Evolutionary conservation across 2,113 vertebrate species (phyloP).

Genomic region (Hiodon alosoides): DNA sequence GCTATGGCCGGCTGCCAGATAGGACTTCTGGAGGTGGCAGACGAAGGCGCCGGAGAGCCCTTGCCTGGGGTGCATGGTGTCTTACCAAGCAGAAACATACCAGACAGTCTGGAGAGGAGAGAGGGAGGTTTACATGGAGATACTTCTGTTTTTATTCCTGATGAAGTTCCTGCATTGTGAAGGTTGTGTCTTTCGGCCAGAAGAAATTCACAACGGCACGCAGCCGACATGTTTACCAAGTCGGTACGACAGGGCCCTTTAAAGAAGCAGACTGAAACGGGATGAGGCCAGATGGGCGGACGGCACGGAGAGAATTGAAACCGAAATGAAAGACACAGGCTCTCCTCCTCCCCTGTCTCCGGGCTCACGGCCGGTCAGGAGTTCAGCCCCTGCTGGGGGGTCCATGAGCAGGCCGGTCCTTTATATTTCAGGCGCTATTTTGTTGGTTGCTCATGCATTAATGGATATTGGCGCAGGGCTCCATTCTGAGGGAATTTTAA

Average conservation of each 20-base stretch:
- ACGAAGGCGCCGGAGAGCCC: too few relatives aligned
- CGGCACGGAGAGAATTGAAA: background rate
- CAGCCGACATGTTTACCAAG: background rate
- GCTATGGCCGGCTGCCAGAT: too few relatives aligned
- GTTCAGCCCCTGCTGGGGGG: slow-evolving; percentile 24
- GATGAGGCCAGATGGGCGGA: background rate
- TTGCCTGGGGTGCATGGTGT: too few relatives aligned
- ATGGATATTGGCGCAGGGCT: slow-evolving; percentile 36
- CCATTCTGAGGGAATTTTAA: slow-evolving; percentile 28
- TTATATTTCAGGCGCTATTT: too few relatives aligned
- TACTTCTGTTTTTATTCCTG: too few relatives aligned
- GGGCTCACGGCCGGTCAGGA: slow-evolving; percentile 23
- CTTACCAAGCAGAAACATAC: too few relatives aligned
- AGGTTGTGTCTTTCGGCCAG: background rate
- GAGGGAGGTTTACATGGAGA: too few relatives aligned
- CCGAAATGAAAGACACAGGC: too few relatives aligned
- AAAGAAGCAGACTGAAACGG: background rate
- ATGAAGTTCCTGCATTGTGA: too few relatives aligned
- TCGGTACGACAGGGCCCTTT: background rate
- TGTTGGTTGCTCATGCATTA: slow-evolving; percentile 32
- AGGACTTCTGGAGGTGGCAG: too few relatives aligned
- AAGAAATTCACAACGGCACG: background rate
- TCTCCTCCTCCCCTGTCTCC: slow-evolving; percentile 21
- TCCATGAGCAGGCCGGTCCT: slow-evolving; percentile 4
- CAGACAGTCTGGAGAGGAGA: too few relatives aligned